These are phyloP conservation scores for Rhinopomastus cyanomelas DNA, from an alignment of 2,113 vertebrate species.

Conservation along the genomic window DNA sequence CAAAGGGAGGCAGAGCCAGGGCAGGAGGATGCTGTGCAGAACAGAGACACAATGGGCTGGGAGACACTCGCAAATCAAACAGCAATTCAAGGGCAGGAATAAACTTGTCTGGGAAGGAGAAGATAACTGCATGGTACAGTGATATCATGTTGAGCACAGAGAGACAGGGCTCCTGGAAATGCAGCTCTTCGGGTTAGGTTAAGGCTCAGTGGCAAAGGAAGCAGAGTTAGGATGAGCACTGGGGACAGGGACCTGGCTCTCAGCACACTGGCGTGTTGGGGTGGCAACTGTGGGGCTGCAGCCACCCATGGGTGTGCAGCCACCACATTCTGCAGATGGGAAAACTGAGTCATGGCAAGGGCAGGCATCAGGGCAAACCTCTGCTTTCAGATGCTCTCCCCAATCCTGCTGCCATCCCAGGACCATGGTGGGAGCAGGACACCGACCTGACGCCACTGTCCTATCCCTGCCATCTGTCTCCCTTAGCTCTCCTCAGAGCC, in stretches of 20 bases:
- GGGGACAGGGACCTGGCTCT: background rate
- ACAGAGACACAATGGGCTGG: fast-evolving
- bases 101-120: background rate
- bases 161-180: background rate
- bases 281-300: too few species aligned
- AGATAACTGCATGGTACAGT: background rate
- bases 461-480: fast-evolving
- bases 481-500: background rate
- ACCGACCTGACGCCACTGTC: background rate
- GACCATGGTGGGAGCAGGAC: background rate
- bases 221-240: background rate
- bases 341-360: background rate
- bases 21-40: background rate
- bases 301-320: background rate
- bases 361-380: background rate
- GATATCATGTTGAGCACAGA: fast-evolving
- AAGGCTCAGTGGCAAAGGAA: fast-evolving
- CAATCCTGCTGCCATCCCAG: background rate
- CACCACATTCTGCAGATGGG: fast-evolving
- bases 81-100: background rate
- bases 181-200: background rate
- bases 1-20: background rate
- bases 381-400: background rate
- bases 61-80: background rate
- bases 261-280: fast-evolving